Conservation (phyloP, 1,140 invertebrate genomes). For the Goniozus legneri region DNA sequence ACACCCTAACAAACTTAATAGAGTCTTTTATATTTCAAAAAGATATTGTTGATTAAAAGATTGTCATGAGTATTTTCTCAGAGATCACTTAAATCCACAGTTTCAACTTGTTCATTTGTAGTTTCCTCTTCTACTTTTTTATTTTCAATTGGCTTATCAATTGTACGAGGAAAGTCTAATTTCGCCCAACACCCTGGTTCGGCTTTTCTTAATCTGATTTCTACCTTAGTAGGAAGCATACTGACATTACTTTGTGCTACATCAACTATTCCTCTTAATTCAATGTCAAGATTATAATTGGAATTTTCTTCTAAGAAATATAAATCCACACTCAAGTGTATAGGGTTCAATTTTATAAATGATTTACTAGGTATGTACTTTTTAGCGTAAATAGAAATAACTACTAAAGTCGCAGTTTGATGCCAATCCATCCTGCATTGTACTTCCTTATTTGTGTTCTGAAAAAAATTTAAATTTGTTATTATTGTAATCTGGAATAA, state of each 20-base stretch:
- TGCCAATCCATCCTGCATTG: slow-evolving; percentile 91
- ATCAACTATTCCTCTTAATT: slow-evolving; percentile 81
- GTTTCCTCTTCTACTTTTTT: slow-evolving; percentile 26
- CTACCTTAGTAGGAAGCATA: slow-evolving; percentile 91
- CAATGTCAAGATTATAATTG: slow-evolving; percentile 74
- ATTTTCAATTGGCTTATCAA: slow-evolving; percentile 1
- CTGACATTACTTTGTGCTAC: slow-evolving; percentile 67
- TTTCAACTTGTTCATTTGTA: slow-evolving; percentile 48
- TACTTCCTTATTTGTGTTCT: slow-evolving; percentile 32
- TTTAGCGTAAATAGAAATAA: slow-evolving; percentile 88
- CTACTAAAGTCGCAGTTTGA: slow-evolving; percentile 79
- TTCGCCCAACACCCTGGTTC: slow-evolving; percentile 79
- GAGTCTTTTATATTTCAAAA: background rate
- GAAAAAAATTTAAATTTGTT: slow-evolving; percentile 6
- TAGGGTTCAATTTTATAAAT: slow-evolving; percentile 77
- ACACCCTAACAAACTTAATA: too few relatives aligned
- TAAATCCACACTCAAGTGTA: slow-evolving; percentile 73
- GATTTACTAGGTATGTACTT: slow-evolving; percentile 78
- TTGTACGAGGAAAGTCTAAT: slow-evolving; percentile 62
- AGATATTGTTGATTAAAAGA: slow-evolving; percentile 4
- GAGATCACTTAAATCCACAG: slow-evolving; percentile 50
- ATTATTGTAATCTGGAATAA: too few relatives aligned
- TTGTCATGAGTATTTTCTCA: slow-evolving; percentile 15
- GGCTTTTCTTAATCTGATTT: slow-evolving; percentile 88
- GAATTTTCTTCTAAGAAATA: slow-evolving; percentile 77